Base-by-base conservation (phyloP, 2,113 vertebrate species). In the Carassius gibelio region DNA sequence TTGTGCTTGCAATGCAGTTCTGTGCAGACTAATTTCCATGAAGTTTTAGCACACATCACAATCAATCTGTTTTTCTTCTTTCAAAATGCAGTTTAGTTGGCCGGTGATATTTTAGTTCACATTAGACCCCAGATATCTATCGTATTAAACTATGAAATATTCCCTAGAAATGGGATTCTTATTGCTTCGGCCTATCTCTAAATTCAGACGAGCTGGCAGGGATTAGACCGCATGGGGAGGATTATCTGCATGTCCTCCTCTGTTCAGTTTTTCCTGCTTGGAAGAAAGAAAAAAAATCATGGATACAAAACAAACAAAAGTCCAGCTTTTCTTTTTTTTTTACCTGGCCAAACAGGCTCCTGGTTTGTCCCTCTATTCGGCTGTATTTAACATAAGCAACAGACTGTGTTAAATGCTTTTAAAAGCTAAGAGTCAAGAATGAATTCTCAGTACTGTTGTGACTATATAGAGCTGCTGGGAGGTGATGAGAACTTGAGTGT, bases 81-180 rank as follows among this genome's bases (percentile, higher is more conserved):
- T 74, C 81, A 80, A 76, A 75, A 83, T 88, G 87, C n/a, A 38
- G 30, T 88, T 84, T 83, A 83, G 82, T 81, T 68, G 76, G 52
- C 72, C 5, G 84, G 78, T 72, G 86, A 84, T 87, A 89, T 85
- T 88, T 55, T 55, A 55, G 52, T 19, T 85, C 59, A 72, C 85
- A 85, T 87, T 87, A 85, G 36, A 45, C 64, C 52, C 61, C n/a
- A 75, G 87, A 86, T 87, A 90, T 75, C 66, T 64, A 83, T 89
- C 71, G 15, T 76, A 80, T 86, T 89, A 83, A 77, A 84, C 84
- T 89, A 83, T 68, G 78, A 36, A 89, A 81, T 83, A 77, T 76
- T 88, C 34, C 64, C 83, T 64, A 62, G 75, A 76, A 84, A 82
- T 84, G 42, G 50, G 75, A 42, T 72, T 82, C 52, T 75, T 82